Evolutionary conservation across 92 coral and sea anemone genomes (phyloP).

Genomic region (Bergia puertoricense): DNA sequence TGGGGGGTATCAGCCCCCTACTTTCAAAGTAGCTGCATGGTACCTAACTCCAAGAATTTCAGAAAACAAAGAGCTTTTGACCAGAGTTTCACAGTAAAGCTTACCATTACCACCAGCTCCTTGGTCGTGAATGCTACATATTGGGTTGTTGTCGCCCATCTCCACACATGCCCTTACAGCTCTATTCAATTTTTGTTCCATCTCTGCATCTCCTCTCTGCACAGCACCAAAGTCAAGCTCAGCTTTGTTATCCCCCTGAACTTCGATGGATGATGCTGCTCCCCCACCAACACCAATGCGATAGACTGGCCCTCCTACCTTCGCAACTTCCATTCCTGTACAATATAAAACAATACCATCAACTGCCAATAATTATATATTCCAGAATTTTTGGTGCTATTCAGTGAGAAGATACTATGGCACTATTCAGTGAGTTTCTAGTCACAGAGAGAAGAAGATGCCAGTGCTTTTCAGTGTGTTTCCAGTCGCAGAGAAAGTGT

Average conservation of each 20-base stretch:
- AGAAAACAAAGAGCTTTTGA: too few relatives aligned
- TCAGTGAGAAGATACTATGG: too few relatives aligned
- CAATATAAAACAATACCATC: not conserved
- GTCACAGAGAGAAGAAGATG: too few relatives aligned
- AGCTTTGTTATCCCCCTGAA: slow-evolving; percentile 95
- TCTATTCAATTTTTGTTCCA: slow-evolving; percentile 97
- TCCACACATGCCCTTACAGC: slow-evolving; percentile 96
- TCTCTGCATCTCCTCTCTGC: slow-evolving; percentile 99
- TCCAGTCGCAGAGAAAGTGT: too few relatives aligned
- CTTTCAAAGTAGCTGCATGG: too few relatives aligned
- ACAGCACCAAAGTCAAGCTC: slow-evolving; percentile 99
- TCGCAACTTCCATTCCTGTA: slow-evolving; percentile 93
- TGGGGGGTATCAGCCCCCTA: too few relatives aligned
- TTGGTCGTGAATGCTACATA: slow-evolving; percentile 97
- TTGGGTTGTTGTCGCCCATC: slow-evolving; percentile 72
- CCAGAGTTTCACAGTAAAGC: not conserved
- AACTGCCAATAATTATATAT: not conserved
- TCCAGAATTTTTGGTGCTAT: too few relatives aligned
- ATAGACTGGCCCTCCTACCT: slow-evolving; percentile 96
- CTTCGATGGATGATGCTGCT: slow-evolving; percentile 96
- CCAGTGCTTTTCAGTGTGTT: too few relatives aligned
- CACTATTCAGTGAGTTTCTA: too few relatives aligned
- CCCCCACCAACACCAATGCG: slow-evolving; percentile 99
- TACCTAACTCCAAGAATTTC: too few relatives aligned
- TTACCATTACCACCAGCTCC: slow-evolving; percentile 99